Base-by-base conservation (phyloP, 2,888 invertebrate genomes). In the Neocrepidodera transversa region DNA sequence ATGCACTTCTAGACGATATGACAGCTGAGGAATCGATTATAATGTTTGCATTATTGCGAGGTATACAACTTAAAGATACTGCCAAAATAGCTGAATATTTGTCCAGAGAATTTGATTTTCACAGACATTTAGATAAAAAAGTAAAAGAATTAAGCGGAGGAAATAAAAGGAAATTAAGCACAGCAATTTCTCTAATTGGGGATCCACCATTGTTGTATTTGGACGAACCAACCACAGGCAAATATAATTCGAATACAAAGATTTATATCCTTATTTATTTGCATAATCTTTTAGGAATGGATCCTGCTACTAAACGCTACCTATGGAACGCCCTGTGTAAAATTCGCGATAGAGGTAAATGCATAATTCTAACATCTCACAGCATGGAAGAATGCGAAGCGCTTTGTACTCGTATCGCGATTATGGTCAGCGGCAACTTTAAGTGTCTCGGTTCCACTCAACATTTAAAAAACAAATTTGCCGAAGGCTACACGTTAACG, bases 301-400 rank as follows among this genome's bases (percentile, higher is more conserved):
- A 93, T 74, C 89, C 92, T 1, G 89, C 88, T 1, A 90, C 93
- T 2, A 86, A 92, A 70, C 83, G 93, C 54, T 86, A 89, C 61
- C 83, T 95, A 8, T 94, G 94, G 94, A 83, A 89, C 69, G 87
- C 88, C 10, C 83, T 93, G 23, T 83, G 85, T 63, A 83, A 85
- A 57, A 85, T 89, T 35, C 82, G 90, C 43, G 87, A 87, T 57
- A 81, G 85, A 2, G 92, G 93, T 0, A 86, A 86, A 74, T 88
- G 91, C 58, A 86, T 94, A 52, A 84, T 94, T 59, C 82, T 94
- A 58, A 94, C 94, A 13, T 92, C 93, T 40, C 91, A 92, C 81
- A 91, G 90, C 76, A 92, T 93, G 91, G 92, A 92, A 79, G 92
- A 93, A 79, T 92, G 92, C 78, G 92, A 93, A 80, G 91, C 91